A percentile compares a stretch with the other conserved stretches of the same genome.
phyloP scores from a whole-genome alignment of 2,797 vertebrate genomes.

The Peromyscus eremicus region DNA sequence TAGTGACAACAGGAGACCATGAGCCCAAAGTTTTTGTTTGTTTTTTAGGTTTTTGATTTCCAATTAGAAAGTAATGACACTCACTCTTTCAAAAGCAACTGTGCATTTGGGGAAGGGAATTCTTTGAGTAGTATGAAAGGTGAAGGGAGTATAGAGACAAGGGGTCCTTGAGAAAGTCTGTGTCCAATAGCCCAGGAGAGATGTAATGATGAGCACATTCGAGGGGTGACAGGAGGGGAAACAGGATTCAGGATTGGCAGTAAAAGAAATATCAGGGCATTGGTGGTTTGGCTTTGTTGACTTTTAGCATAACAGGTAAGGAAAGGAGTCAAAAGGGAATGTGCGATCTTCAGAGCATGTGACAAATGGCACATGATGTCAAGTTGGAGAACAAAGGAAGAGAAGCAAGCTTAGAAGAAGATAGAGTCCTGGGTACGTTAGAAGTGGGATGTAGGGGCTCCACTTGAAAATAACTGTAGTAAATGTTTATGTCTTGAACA shows the following conservation, averaged over 20 bases:
- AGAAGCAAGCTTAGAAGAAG: constrained; percentile 1
- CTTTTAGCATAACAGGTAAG: not conserved
- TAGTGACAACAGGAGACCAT: not conserved
- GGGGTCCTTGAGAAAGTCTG: not conserved
- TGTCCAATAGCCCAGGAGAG: not conserved
- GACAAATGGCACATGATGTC: not conserved
- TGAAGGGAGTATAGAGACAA: not conserved
- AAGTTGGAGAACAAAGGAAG: constrained; percentile 6
- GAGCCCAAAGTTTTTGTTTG: not conserved
- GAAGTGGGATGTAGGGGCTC: not conserved
- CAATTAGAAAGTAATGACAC: constrained; percentile 42
- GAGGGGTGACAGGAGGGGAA: no score
- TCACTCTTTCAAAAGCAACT: not conserved
- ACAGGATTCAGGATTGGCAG: not conserved
- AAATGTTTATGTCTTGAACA: not conserved
- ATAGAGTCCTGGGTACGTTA: not conserved
- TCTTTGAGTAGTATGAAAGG: not conserved
- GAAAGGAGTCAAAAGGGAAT: constrained; percentile 18
- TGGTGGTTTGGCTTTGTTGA: not conserved
- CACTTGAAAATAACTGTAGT: not conserved
- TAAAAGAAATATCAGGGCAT: not conserved
- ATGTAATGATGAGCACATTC: not conserved
- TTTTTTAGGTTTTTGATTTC: not conserved
- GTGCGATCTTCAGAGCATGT: not conserved
- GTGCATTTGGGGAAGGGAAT: not conserved